These are phyloP conservation scores for Microctenopoma lineatum DNA, from an alignment of 2,797 vertebrate species.

Conservation along the genomic window DNA sequence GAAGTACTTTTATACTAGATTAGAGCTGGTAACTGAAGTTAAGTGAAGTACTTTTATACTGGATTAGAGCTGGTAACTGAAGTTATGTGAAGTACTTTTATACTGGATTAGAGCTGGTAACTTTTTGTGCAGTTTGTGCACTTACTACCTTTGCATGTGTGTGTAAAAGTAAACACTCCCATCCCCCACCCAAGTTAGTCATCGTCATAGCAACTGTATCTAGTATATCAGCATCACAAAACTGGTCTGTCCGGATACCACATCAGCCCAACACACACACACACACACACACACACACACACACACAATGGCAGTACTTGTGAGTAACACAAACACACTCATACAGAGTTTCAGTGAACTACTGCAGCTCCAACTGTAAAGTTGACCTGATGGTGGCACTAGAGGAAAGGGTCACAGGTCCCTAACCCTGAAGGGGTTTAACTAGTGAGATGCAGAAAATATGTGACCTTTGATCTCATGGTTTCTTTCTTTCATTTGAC, in stretches of 20 bases:
- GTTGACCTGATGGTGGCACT: background rate
- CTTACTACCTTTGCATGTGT: background rate
- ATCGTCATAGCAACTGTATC: conserved; percentile 49
- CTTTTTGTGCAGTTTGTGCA: no score
- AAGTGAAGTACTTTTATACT: no score
- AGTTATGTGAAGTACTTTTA: no score
- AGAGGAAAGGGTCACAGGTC: background rate
- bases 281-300: conserved; percentile 14
- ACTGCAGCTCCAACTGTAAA: background rate
- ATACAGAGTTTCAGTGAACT: background rate
- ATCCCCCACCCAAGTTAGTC: conserved; percentile 41
- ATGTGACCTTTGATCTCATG: no score
- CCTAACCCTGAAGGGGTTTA: no score
- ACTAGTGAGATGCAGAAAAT: no score
- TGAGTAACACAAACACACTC: background rate
- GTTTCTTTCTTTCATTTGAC: no score
- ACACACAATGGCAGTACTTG: background rate
- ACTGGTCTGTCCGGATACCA: conserved; percentile 55
- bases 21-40: no score
- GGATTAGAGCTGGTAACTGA: no score
- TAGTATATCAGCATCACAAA: conserved; percentile 61
- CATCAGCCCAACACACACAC: conserved; percentile 24
- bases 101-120: no score
- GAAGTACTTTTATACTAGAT: no score
- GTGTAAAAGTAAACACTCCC: conserved; percentile 1